Evolutionary conservation across 92 coral and sea anemone species (phyloP).

Genomic region (Siderastrea radians): DNA sequence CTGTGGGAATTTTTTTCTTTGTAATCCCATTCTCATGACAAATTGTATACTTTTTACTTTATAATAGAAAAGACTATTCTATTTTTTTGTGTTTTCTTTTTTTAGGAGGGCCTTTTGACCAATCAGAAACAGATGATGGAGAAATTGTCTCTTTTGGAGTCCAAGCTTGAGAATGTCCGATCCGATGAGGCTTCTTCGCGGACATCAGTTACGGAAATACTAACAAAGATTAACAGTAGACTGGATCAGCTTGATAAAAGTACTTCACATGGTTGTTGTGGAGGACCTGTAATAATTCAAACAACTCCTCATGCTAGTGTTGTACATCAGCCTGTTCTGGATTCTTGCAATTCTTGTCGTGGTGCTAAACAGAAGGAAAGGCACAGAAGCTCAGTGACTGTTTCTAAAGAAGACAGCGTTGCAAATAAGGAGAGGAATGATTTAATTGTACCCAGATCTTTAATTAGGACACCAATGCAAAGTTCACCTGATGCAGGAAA

Average conservation of each 20-base stretch:
- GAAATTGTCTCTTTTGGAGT: slow-evolving; percentile 29
- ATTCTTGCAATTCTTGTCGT: slow-evolving; percentile 28
- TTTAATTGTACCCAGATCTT: neutral
- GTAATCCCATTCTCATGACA: too few species aligned
- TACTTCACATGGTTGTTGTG: slow-evolving; percentile 15
- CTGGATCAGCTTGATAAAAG: slow-evolving; percentile 17
- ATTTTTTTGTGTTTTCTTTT: neutral
- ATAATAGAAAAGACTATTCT: neutral
- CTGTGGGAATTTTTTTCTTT: too few species aligned
- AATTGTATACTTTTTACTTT: too few species aligned
- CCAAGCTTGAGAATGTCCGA: slow-evolving; percentile 51
- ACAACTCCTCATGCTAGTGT: slow-evolving; percentile 40
- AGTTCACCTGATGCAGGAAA: neutral
- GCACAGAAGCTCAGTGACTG: neutral
- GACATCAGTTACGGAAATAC: slow-evolving; percentile 67
- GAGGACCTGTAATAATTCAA: slow-evolving; percentile 45
- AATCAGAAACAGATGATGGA: slow-evolving; percentile 28
- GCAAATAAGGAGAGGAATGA: neutral
- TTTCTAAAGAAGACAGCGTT: neutral
- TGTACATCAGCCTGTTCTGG: slow-evolving; percentile 41
- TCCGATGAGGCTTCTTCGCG: slow-evolving; percentile 33
- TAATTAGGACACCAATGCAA: neutral
- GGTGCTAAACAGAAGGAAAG: neutral
- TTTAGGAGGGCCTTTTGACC: slow-evolving; percentile 8
- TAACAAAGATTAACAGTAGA: slow-evolving; percentile 6